These are phyloP conservation scores for Lochmaea crataegi DNA, from an alignment of 2,888 invertebrate genomes.

Conservation along the genomic window DNA sequence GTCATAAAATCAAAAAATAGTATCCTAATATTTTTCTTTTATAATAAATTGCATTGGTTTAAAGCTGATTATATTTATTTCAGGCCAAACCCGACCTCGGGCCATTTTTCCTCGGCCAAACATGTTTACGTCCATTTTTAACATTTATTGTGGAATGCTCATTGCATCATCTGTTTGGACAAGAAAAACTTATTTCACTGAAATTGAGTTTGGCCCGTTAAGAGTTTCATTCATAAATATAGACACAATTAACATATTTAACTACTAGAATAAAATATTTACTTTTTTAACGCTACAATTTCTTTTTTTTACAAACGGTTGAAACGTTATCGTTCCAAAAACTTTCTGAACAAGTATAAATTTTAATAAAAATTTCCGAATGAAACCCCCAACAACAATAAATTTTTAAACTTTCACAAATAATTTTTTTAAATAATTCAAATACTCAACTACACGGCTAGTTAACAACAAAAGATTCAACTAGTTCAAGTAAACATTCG, in stretches of 20 bases:
- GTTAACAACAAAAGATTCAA: conserved; percentile 18
- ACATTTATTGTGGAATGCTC: too few relatives aligned
- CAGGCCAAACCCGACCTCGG: too few relatives aligned
- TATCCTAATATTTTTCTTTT: conserved; percentile 18
- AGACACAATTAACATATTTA: not conserved
- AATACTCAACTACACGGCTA: conserved; percentile 16
- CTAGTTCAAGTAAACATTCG: conserved; percentile 41
- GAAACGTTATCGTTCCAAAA: not conserved
- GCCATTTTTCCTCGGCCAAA: too few relatives aligned
- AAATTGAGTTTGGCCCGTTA: not conserved
- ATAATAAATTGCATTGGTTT: conserved; percentile 30
- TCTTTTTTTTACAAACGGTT: too few relatives aligned
- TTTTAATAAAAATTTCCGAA: not conserved
- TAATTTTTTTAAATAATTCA: conserved; percentile 24
- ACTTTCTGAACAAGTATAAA: not conserved
- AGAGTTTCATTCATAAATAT: not conserved
- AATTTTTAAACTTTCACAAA: conserved; percentile 18
- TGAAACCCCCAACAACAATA: conserved; percentile 4
- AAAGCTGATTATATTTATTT: not conserved
- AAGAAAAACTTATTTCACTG: too few relatives aligned
- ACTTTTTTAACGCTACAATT: too few relatives aligned
- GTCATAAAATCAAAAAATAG: too few relatives aligned
- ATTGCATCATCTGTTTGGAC: too few relatives aligned
- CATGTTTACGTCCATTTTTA: too few relatives aligned
- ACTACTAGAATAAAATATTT: not conserved